A percentile compares a stretch with the other conserved stretches of the same genome.
phyloP scores from a whole-genome alignment of 2,113 vertebrate species.

The Sterna hirundo region DNA sequence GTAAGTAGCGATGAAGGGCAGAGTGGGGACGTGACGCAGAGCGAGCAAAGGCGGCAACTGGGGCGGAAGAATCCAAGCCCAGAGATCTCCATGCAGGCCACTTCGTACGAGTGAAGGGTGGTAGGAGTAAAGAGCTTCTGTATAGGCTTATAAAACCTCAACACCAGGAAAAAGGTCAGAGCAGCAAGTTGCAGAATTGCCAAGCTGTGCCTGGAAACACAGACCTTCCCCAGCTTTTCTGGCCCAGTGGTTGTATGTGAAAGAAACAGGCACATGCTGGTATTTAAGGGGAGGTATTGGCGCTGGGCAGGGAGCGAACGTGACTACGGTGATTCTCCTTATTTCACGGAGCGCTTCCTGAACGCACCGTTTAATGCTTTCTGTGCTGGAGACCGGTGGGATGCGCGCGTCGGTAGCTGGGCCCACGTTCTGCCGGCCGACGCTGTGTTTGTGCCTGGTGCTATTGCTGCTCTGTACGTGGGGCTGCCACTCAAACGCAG shows the following conservation, averaged over 20 bases:
- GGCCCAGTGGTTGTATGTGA: neutral
- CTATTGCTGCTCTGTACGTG: neutral
- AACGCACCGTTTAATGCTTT: neutral
- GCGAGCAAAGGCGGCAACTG: neutral
- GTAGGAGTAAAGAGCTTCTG: neutral
- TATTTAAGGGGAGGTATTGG: neutral
- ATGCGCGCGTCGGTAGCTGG: neutral
- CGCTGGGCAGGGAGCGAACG: neutral
- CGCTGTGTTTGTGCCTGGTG: neutral
- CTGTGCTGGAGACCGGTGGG: neutral
- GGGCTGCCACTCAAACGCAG: neutral
- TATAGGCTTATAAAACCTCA: neutral
- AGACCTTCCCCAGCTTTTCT: neutral
- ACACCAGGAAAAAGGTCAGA: neutral
- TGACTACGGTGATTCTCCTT: neutral
- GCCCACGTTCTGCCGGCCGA: neutral
- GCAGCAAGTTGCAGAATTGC: neutral
- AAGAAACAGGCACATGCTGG: neutral
- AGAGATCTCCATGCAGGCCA: neutral
- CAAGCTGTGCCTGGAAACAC: neutral
- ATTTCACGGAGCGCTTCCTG: neutral
- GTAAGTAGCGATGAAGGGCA: slow-evolving; percentile 76
- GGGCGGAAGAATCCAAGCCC: neutral
- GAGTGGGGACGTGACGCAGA: neutral
- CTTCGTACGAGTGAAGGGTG: neutral